Evolutionary conservation across 2,888 invertebrate genomes (phyloP).

Genomic region (Sicus ferrugineus): DNA sequence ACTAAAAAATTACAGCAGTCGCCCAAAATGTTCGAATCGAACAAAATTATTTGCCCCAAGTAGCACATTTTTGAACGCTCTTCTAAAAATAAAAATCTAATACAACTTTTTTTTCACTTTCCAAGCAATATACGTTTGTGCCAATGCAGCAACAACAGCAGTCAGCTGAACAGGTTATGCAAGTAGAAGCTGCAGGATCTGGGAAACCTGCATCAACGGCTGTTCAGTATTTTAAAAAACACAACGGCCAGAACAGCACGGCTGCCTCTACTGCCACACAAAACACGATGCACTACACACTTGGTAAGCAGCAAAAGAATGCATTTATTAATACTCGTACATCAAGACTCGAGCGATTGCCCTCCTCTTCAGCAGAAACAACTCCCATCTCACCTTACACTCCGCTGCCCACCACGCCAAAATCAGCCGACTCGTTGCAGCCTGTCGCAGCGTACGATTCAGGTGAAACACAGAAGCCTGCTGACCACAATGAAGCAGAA

Average conservation of each 20-base stretch:
- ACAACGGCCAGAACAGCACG: constrained; percentile 49
- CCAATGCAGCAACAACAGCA: constrained; percentile 48
- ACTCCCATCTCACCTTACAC: constrained; percentile 60
- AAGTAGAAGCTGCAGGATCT: constrained; percentile 27
- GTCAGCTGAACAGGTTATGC: constrained; percentile 43
- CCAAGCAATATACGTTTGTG: constrained; percentile 43
- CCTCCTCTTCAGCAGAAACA: constrained; percentile 41
- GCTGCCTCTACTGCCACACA: constrained; percentile 38
- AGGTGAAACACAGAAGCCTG: constrained; percentile 37
- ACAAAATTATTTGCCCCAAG: too few relatives aligned
- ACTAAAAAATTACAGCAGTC: too few relatives aligned
- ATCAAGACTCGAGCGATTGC: background rate
- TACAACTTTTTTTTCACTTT: background rate
- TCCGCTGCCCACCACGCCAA: constrained; percentile 63
- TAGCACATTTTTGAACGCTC: too few relatives aligned
- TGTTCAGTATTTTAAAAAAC: constrained; percentile 59
- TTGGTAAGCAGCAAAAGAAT: constrained; percentile 37
- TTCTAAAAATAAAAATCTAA: background rate
- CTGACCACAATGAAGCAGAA: constrained; percentile 11
- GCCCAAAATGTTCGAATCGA: too few relatives aligned
- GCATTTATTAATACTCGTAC: background rate
- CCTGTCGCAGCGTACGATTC: constrained; percentile 46
- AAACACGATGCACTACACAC: constrained; percentile 50
- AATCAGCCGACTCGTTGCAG: constrained; percentile 52
- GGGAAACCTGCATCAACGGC: constrained; percentile 44